Base-by-base conservation (phyloP, 2,797 vertebrate genomes). In the Scleropages formosus region DNA sequence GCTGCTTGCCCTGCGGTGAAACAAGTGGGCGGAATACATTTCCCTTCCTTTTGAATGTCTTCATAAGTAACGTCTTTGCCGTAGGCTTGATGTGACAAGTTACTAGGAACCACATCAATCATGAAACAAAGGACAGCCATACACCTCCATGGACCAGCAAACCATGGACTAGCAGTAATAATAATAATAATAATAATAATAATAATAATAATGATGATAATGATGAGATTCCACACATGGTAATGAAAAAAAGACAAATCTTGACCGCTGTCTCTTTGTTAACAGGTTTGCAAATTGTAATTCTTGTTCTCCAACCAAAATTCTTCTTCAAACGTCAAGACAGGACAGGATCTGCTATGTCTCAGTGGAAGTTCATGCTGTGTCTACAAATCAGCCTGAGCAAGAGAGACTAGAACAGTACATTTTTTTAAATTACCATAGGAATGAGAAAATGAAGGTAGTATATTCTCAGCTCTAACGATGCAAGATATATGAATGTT, bases 71-170 rank as follows among this genome's bases (percentile, higher is more conserved):
- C 76, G 75, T 79, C 70, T 64, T 60, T 26, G 73, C 85, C 80
- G 85, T 82, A 84, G 80, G 86, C 79, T 79, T 79, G 79, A 80
- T 76, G 72, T 82, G 79, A 78, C 78, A 76, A 44, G 70, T 8
- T 44, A 78, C 69, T 72, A 66, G 31, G 67, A 75, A 59, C 77
- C 73, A 74, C 69, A 71, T 71, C 51, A 72, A 53, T 61, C 70
- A 65, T 79, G 51, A 77, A 72, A 74, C 46, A 76, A 26, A 31
- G 51, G 66, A 68, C 49, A 31, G 24, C 58, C 69, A 27, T 47
- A 58, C 56, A 26, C 27, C 51, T 58, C 39, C 16, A 15, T 51
- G 51, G 51, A 59, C 24, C 69, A 58, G 53, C 11, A 56, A n/a
- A 53, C 56, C 53, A 3, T 12, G 9, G 12, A 56, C 11, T 18